Percentiles rank a stretch among this genome's conserved stretches.
Conservation (phyloP, 1,140 invertebrate species). For the Apis laboriosa region DNA sequence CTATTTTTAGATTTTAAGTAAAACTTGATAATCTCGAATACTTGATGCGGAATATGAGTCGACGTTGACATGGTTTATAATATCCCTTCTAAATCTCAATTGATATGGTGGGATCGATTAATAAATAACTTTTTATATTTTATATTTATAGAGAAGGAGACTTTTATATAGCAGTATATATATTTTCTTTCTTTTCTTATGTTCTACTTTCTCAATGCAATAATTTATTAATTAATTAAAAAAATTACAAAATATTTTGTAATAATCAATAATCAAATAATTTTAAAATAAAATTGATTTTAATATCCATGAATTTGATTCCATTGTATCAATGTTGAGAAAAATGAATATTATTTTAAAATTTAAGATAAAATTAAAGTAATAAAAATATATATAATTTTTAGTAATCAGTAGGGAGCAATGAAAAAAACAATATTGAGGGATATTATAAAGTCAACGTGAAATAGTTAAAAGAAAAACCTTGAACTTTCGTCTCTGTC, state of each 20-base stretch:
- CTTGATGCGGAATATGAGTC: neutral
- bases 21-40: slow-evolving; percentile 10
- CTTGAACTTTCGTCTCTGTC: slow-evolving; percentile 17
- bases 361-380: neutral
- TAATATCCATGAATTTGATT: neutral
- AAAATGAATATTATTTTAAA: neutral
- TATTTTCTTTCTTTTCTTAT: neutral
- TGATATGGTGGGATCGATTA: neutral
- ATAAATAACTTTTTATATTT: neutral
- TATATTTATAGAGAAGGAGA: neutral
- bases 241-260: too few relatives aligned
- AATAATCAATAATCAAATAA: too few relatives aligned
- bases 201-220: neutral
- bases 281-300: neutral
- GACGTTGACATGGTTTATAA: neutral
- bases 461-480: slow-evolving; percentile 3
- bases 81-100: neutral
- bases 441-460: neutral
- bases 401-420: neutral
- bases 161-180: neutral
- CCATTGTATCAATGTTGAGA: neutral
- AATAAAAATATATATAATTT: neutral
- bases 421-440: neutral
- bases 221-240: too few relatives aligned
- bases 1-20: slow-evolving; percentile 48